phyloP scores from a whole-genome alignment of 2,888 invertebrate species.

The Hesperia comma region DNA sequence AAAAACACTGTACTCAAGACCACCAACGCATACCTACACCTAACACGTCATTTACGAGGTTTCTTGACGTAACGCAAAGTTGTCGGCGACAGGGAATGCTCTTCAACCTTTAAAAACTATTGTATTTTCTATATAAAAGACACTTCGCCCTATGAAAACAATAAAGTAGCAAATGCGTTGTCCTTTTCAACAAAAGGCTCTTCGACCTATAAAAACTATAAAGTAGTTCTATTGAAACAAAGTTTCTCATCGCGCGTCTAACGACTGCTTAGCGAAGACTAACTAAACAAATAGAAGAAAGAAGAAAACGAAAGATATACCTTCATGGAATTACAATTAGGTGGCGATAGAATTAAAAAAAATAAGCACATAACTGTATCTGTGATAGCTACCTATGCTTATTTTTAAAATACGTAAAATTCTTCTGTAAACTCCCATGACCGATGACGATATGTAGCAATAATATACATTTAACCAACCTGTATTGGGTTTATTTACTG shows the following conservation, averaged over 20 bases:
- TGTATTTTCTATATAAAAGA: conserved; percentile 10
- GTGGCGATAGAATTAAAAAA: too few relatives aligned
- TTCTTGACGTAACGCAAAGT: conserved; percentile 1
- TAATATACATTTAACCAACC: too few relatives aligned
- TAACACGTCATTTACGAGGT: not conserved
- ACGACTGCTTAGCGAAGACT: not conserved
- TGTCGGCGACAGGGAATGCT: conserved; percentile 21
- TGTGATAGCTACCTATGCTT: too few relatives aligned
- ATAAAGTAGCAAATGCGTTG: conserved; percentile 6
- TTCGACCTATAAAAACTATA: conserved; percentile 5
- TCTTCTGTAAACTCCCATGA: too few relatives aligned
- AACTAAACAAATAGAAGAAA: not conserved
- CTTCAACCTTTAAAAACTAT: conserved; percentile 9
- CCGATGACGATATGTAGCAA: too few relatives aligned
- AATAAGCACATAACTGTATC: too few relatives aligned
- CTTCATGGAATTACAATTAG: too few relatives aligned
- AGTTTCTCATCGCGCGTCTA: not conserved
- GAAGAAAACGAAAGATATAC: too few relatives aligned
- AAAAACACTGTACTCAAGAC: too few relatives aligned
- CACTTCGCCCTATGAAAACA: conserved; percentile 10
- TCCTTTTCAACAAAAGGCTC: conserved; percentile 2
- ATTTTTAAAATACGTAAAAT: too few relatives aligned
- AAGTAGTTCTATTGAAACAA: not conserved
- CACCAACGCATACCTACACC: not conserved
- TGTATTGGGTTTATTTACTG: too few relatives aligned